A percentile compares a stretch with the other conserved stretches of the same genome.
These are phyloP conservation scores for Caranx ignobilis DNA, from an alignment of 2,113 vertebrate genomes.

Conservation along the genomic window DNA sequence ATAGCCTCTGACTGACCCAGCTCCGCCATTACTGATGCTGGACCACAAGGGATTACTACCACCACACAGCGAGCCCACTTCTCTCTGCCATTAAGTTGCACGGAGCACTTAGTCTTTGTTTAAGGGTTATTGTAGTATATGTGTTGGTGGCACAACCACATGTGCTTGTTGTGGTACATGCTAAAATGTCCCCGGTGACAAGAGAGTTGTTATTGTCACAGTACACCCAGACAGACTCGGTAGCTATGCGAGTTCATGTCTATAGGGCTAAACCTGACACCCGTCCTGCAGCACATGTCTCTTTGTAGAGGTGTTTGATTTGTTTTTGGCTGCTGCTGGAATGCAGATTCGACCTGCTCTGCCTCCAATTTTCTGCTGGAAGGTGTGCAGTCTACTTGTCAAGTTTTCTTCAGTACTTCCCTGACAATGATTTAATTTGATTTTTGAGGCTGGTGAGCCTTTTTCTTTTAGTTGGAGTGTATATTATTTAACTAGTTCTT, in stretches of 20 bases:
- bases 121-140: neutral
- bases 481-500: neutral
- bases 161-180: slow-evolving; percentile 1
- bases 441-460: neutral
- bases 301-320: slow-evolving; percentile 47
- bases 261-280: slow-evolving; percentile 60
- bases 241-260: slow-evolving; percentile 50
- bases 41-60: slow-evolving; percentile 56
- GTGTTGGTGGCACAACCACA: neutral
- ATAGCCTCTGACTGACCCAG: slow-evolving; percentile 79
- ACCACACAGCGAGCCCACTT: slow-evolving; percentile 17
- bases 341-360: slow-evolving; percentile 58
- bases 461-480: neutral
- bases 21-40: slow-evolving; percentile 53
- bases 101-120: neutral
- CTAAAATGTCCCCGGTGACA: neutral
- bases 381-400: slow-evolving; percentile 31
- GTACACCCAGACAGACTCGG: slow-evolving; percentile 29
- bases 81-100: slow-evolving; percentile 16
- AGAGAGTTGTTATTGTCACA: slow-evolving; percentile 34
- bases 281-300: slow-evolving; percentile 41
- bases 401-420: neutral
- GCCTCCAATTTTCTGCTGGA: slow-evolving; percentile 25
- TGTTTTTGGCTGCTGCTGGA: slow-evolving; percentile 40
- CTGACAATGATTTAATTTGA: slow-evolving; percentile 31